Evolutionary conservation across 2,113 vertebrate genomes (phyloP).

Genomic region (Murina feae): DNA sequence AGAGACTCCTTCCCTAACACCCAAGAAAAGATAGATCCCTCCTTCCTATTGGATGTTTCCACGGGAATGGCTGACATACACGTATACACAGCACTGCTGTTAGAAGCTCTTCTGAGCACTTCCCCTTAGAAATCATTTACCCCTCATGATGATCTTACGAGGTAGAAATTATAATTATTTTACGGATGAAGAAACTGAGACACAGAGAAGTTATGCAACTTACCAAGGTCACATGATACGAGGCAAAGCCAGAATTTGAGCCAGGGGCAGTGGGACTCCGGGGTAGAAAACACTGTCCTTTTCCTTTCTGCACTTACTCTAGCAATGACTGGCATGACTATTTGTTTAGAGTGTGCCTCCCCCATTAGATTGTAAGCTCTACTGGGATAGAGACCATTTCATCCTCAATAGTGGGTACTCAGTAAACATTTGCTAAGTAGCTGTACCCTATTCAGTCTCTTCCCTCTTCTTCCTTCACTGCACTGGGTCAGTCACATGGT

Average conservation of each 20-base stretch:
- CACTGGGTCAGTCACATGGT: neutral
- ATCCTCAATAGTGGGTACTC: neutral
- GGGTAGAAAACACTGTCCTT: neutral
- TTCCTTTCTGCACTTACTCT: neutral
- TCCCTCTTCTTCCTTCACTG: neutral
- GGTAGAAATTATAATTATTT: neutral
- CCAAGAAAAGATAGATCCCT: neutral
- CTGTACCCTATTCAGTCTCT: no score
- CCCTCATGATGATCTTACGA: neutral
- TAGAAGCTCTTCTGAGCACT: neutral
- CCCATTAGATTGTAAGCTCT: neutral
- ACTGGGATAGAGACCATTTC: neutral
- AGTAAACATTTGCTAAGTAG: neutral
- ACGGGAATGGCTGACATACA: neutral
- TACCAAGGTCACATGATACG: neutral
- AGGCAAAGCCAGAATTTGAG: neutral
- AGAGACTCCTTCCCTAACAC: neutral
- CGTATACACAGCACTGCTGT: neutral
- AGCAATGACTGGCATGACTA: neutral
- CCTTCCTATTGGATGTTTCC: neutral
- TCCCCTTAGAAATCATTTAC: neutral
- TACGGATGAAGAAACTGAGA: conserved; percentile 4
- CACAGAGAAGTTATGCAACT: neutral
- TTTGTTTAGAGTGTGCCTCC: neutral
- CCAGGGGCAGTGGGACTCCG: neutral